Evolutionary conservation across 2,888 invertebrate genomes (phyloP).

Genomic region (Phortica magna): DNA sequence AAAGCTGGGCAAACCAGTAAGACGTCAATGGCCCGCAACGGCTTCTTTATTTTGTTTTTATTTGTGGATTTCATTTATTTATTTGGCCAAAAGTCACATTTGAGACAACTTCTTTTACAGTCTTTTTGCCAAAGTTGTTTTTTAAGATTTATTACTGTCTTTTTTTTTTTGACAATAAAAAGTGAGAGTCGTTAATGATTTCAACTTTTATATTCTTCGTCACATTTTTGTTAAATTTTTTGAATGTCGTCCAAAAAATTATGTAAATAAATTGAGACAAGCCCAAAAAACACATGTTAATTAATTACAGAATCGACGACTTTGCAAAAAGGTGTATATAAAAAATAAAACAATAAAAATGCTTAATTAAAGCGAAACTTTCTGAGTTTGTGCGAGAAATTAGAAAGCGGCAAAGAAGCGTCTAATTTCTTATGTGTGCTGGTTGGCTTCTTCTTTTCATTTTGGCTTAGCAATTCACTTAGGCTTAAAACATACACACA

Average conservation of each 20-base stretch:
- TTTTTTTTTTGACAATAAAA: neutral
- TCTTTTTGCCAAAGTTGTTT: neutral
- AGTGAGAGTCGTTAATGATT: slow-evolving; percentile 12
- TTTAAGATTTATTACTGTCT: neutral
- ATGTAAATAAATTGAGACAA: neutral
- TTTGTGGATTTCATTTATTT: too few relatives aligned
- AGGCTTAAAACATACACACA: too few relatives aligned
- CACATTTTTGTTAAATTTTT: neutral
- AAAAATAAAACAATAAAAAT: slow-evolving; percentile 4
- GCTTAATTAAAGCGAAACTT: slow-evolving; percentile 12
- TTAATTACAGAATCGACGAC: neutral
- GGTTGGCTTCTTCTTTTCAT: neutral
- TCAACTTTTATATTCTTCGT: neutral
- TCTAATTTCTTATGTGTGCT: slow-evolving; percentile 10
- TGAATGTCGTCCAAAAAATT: neutral
- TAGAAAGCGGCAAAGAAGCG: neutral
- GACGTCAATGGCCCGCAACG: neutral
- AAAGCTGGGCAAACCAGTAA: neutral
- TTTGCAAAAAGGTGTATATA: neutral
- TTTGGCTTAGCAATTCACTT: neutral
- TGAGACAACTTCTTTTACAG: neutral
- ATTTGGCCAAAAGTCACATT: neutral
- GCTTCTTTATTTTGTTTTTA: neutral
- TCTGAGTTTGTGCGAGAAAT: neutral
- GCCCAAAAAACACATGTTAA: neutral